Conservation (phyloP, 1,140 invertebrate species). For the Ooceraea biroi region DNA sequence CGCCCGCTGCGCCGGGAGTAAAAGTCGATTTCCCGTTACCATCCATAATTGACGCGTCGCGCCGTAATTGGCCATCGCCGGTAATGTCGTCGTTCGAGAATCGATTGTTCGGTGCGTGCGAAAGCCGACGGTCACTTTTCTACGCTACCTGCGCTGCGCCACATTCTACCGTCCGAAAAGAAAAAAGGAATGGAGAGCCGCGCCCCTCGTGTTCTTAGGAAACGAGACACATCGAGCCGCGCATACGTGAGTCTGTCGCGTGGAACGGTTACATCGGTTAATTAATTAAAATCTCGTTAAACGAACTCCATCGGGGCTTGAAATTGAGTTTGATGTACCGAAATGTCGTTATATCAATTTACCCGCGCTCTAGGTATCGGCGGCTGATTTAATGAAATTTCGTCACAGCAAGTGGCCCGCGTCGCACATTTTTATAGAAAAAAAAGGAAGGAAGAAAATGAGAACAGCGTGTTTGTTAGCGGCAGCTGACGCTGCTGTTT, state of each 20-base stretch:
- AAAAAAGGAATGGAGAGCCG: conserved; percentile 7
- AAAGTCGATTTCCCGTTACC: conserved; percentile 67
- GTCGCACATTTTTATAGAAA: background rate
- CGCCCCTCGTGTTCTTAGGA: conserved; percentile 4
- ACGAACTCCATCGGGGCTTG: background rate
- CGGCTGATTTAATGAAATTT: conserved; percentile 31
- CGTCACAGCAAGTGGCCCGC: background rate
- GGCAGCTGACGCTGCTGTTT: background rate
- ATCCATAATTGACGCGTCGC: conserved; percentile 63
- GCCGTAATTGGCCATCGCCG: conserved; percentile 61
- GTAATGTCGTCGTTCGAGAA: conserved; percentile 56
- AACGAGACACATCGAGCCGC: background rate
- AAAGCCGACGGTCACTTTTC: conserved; percentile 35
- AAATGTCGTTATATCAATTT: conserved; percentile 45
- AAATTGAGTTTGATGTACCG: conserved; percentile 32
- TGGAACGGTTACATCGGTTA: background rate
- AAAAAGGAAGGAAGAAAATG: background rate
- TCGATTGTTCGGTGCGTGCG: conserved; percentile 63
- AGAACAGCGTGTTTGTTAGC: background rate
- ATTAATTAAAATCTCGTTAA: conserved; percentile 50
- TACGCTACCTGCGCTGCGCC: background rate
- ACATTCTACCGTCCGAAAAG: background rate
- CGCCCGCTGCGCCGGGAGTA: conserved; percentile 7
- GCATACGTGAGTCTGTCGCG: background rate
- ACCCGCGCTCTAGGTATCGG: background rate